Base-by-base conservation (phyloP, 2,888 invertebrate genomes). In the Volucella inanis region DNA sequence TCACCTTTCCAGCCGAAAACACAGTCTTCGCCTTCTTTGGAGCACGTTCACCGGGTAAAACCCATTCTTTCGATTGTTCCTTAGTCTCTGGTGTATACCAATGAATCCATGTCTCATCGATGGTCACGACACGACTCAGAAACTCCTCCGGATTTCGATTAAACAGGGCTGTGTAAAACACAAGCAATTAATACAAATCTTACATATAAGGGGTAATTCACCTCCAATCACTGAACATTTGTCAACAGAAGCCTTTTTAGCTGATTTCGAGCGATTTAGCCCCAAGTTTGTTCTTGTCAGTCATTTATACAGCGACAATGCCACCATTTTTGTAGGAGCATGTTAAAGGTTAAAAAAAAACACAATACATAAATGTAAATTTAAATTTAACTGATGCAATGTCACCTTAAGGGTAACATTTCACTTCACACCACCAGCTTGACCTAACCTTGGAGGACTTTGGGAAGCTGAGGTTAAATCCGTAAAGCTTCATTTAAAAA, bases 301-400 rank as follows among this genome's bases (percentile, higher is more conserved):
- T 4, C 61, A 87, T 9, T 59, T 90, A 0, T 88, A 87, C 64
- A 87, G 87, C 61, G 90, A 90, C 50, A 87, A 88, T 59, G 90
- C 89, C 4, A 88, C 88, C 0, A 89, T 88, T 31, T 89, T 90
- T 54, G 64, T 88, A 3, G 89, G 90, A 11, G 89, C 90, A 1
- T 62, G 82, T 43, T 10, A 41, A 2, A 43, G 31, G 14, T 9
- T 54, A 1, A 15, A 38, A n/a, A 39, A 50, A 8, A 15, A 65
- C n/a, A n/a, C n/a, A n/a, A 18, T 52, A 50, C 3, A 65, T 50
- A 39, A 64, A 2, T 15, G 11, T 41, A 15, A 31, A 38, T 10
- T 45, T 11, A 22, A 45, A 10, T 65, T 1, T 43, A 3, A 43
- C 4, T 22, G 41, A 50, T n/a, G 11, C 18, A 39, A 12, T 50